Conservation (phyloP, 2,888 invertebrate genomes). For the Pocota personata region DNA sequence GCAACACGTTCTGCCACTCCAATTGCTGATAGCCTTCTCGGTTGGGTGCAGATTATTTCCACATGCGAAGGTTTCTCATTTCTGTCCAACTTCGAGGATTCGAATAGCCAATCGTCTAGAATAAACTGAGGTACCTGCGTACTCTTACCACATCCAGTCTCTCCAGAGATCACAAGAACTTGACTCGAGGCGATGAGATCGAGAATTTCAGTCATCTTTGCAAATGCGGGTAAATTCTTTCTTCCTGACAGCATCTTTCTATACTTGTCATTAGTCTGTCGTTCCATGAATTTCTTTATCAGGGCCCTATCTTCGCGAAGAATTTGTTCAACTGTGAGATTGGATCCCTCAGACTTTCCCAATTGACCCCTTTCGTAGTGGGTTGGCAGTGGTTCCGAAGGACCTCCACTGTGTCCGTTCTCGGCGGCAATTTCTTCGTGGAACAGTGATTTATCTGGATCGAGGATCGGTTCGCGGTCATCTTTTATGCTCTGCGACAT, state of each 20-base stretch:
- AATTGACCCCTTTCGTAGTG: constrained; percentile 87
- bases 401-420: constrained; percentile 77
- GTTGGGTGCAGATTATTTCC: constrained; percentile 96
- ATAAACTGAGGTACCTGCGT: constrained; percentile 97
- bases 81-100: constrained; percentile 82
- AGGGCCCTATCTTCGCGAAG: constrained; percentile 86
- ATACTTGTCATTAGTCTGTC: constrained; percentile 86
- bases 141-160: constrained; percentile 93
- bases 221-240: constrained; percentile 89
- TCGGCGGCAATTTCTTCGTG: constrained; percentile 83
- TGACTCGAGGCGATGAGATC: constrained; percentile 85
- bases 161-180: constrained; percentile 89
- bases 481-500: constrained; percentile 85
- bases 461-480: constrained; percentile 84
- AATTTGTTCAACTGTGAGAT: constrained; percentile 84
- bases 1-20: constrained; percentile 96
- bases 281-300: constrained; percentile 85
- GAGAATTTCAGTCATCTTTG: constrained; percentile 87
- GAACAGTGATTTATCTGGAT: constrained; percentile 85
- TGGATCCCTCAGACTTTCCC: constrained; percentile 84
- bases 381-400: constrained; percentile 83
- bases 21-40: constrained; percentile 94
- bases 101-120: constrained; percentile 91
- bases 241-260: constrained; percentile 86
- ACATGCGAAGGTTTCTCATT: constrained; percentile 85